Percentiles rank a stretch among this genome's conserved stretches.
Evolutionary conservation across 2,113 vertebrate species (phyloP).

Genomic region (Naja naja): DNA sequence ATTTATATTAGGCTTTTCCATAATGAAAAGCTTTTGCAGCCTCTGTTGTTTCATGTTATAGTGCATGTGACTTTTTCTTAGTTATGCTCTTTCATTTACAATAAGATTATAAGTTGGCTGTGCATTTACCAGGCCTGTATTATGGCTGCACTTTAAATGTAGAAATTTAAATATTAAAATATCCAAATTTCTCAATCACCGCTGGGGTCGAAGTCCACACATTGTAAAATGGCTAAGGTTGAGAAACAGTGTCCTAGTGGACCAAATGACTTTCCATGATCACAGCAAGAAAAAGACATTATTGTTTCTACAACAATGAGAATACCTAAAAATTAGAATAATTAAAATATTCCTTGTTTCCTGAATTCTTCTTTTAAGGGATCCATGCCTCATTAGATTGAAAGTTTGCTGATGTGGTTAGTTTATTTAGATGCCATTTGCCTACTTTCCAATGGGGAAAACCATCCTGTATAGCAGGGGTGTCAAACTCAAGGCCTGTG

Average conservation of each 20-base stretch:
- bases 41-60: constrained; percentile 26
- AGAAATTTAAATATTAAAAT: background rate
- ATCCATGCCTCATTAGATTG: background rate
- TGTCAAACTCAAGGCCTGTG: too few relatives aligned
- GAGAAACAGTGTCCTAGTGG: background rate
- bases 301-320: background rate
- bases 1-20: background rate
- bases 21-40: background rate
- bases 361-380: background rate
- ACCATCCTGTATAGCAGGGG: background rate
- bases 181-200: background rate
- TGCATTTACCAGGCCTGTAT: constrained; percentile 11
- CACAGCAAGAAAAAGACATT: background rate
- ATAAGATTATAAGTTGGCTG: background rate
- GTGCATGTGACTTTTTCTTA: constrained; percentile 1
- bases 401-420: background rate
- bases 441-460: background rate
- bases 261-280: background rate
- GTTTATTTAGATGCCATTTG: background rate
- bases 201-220: background rate
- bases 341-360: background rate
- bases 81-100: background rate
- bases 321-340: background rate
- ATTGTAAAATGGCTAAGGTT: background rate
- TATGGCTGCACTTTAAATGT: background rate